Percentiles rank a stretch among this genome's conserved stretches.
Evolutionary conservation across 2,888 invertebrate species (phyloP).

Genomic region (Drosophila lutescens): DNA sequence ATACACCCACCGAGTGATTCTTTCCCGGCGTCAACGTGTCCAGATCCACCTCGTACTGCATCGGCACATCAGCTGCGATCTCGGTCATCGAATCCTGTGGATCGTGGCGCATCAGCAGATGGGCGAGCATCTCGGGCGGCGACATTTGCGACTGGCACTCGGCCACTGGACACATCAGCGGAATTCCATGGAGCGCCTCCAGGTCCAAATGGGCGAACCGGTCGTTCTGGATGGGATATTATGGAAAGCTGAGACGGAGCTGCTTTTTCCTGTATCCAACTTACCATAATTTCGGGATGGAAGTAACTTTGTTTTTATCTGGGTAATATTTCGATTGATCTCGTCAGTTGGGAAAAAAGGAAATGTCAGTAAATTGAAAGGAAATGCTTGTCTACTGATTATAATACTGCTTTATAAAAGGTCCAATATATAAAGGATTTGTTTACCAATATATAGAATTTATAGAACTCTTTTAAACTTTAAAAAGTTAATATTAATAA

Average conservation of each 20-base stretch:
- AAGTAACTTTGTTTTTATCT: not conserved
- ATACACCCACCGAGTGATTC: not conserved
- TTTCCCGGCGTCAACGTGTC: not conserved
- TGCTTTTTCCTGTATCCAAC: not conserved
- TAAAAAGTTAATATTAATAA: too few species aligned
- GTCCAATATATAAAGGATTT: too few species aligned
- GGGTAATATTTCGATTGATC: not conserved
- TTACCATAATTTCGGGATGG: not conserved
- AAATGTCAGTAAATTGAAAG: not conserved
- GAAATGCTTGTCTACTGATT: not conserved
- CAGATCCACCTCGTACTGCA: not conserved
- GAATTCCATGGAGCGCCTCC: slow-evolving; percentile 1
- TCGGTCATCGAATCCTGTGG: slow-evolving; percentile 9
- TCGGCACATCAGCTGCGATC: not conserved
- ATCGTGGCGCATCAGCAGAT: slow-evolving; percentile 2
- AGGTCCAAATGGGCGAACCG: slow-evolving; percentile 2
- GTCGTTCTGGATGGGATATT: not conserved
- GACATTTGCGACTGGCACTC: slow-evolving; percentile 1
- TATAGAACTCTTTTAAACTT: too few species aligned
- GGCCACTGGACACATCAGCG: not conserved
- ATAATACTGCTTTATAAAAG: too few species aligned
- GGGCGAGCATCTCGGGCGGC: slow-evolving; percentile 3
- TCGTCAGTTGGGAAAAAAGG: not conserved
- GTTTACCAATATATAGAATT: too few species aligned
- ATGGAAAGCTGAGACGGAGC: too few species aligned